phyloP scores from a whole-genome alignment of 1,140 invertebrate genomes.

The Calephelis nemesis region DNA sequence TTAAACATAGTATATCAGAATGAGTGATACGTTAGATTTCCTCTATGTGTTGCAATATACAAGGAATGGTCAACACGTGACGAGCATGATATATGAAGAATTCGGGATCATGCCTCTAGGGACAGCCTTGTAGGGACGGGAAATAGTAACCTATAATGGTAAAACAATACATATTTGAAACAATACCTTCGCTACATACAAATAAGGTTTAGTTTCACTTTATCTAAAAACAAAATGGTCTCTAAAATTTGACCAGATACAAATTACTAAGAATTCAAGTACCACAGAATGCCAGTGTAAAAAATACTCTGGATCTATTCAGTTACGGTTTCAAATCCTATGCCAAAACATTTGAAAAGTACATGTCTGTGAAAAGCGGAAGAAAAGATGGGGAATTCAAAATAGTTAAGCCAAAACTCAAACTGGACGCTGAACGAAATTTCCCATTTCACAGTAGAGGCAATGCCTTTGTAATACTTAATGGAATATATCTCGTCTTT shows the following conservation, averaged over 20 bases:
- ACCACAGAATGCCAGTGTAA: slow-evolving; percentile 36
- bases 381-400: slow-evolving; percentile 64
- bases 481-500: too few species aligned
- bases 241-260: slow-evolving; percentile 55
- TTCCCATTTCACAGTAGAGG: too few species aligned
- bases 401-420: slow-evolving; percentile 56
- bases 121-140: slow-evolving; percentile 55
- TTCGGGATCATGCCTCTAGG: slow-evolving; percentile 67
- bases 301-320: slow-evolving; percentile 18
- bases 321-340: slow-evolving; percentile 41
- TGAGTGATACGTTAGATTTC: slow-evolving; percentile 46
- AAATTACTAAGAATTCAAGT: slow-evolving; percentile 65
- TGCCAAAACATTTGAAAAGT: slow-evolving; percentile 40
- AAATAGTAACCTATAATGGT: slow-evolving; percentile 43
- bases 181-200: slow-evolving; percentile 28
- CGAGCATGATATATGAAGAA: slow-evolving; percentile 71
- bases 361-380: slow-evolving; percentile 38
- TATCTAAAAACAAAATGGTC: slow-evolving; percentile 29
- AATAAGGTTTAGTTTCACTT: slow-evolving; percentile 38
- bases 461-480: too few species aligned
- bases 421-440: background rate
- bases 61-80: slow-evolving; percentile 74
- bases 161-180: slow-evolving; percentile 40
- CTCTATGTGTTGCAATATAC: slow-evolving; percentile 61
- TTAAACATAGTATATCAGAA: slow-evolving; percentile 34